Conservation (phyloP, 2,797 vertebrate genomes). For the Microtus californicus region DNA sequence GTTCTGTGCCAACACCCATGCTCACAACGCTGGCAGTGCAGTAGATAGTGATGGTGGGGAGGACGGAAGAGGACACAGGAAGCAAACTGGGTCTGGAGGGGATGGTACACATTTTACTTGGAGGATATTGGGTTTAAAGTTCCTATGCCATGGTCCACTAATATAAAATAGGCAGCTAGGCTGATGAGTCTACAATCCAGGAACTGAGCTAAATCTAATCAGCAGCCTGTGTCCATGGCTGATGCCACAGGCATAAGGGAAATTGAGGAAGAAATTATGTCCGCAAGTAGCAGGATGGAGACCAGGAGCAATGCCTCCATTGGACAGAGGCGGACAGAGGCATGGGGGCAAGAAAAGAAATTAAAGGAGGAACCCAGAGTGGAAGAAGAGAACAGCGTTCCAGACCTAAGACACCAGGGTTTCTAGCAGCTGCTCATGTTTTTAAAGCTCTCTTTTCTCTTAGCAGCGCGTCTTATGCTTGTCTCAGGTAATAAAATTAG, state of each 20-base stretch:
- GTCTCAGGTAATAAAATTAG: conserved; percentile 52
- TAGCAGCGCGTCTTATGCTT: conserved; percentile 43
- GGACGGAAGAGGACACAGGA: neutral
- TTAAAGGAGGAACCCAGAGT: neutral
- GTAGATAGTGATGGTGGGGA: neutral
- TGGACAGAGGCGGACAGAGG: neutral
- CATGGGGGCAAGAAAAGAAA: neutral
- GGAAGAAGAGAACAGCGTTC: neutral
- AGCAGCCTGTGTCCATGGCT: neutral
- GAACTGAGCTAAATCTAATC: neutral
- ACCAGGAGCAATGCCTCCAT: neutral
- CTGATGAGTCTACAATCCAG: neutral
- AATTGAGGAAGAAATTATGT: neutral
- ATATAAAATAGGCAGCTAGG: neutral
- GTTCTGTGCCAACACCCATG: neutral
- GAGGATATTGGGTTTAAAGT: neutral
- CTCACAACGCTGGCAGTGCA: neutral
- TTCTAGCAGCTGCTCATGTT: conserved; percentile 46
- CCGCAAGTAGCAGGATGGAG: neutral
- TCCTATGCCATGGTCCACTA: neutral
- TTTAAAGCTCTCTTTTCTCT: conserved; percentile 41
- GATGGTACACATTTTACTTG: neutral
- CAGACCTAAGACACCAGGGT: neutral
- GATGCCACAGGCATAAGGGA: neutral
- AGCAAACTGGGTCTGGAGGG: neutral